Base-by-base conservation (phyloP, 2,888 invertebrate species). In the Tachystola acroxantha region DNA sequence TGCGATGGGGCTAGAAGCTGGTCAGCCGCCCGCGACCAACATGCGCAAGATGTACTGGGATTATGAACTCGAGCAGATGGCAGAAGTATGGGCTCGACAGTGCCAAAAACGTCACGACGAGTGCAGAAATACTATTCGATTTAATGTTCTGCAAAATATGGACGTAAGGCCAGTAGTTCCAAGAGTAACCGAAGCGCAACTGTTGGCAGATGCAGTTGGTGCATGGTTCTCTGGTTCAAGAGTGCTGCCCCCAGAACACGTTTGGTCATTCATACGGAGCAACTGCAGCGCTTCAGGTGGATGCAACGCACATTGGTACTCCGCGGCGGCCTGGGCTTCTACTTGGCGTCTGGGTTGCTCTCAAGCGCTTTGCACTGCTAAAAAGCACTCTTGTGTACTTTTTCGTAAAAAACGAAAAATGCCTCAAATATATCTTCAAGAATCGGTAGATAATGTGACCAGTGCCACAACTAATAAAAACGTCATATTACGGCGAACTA, bases 1-100 rank as follows among this genome's bases (percentile, higher is more conserved):
- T 27, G 88, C 88, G 0, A 69, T 79, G 74, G 88, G 87, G 0
- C 53, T 81, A 16, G 80, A 87, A 42, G 70, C 82, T 0, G 84
- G 81, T 0, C 88, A 88, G 47, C 88, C 88, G 1, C 69, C 81
- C 1, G 88, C 88, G 1, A 60, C 78, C 2, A 87, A 88, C 45
- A 88, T 88, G 88, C 74, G 84, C 5, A 85, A 88, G 50, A 69
- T 88, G 74, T 87, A 85, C 43, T 88, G 88, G 88, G 88, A 88
- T 39, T 72, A 74, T 39, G 87, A 88, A 45, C 62, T 88, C 0
- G 88, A 87, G 40, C 54, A 66, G 13, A 76, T 71, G 70, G 88
- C 88, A 0, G 84, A 86, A 24, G 55, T 74, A 3, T 88, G 87
- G 88, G 87, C 86, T 0, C 70, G 87, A 6, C 84, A 85, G 39